Conservation (phyloP, 2,113 vertebrate genomes). For the Burhinus oedicnemus region DNA sequence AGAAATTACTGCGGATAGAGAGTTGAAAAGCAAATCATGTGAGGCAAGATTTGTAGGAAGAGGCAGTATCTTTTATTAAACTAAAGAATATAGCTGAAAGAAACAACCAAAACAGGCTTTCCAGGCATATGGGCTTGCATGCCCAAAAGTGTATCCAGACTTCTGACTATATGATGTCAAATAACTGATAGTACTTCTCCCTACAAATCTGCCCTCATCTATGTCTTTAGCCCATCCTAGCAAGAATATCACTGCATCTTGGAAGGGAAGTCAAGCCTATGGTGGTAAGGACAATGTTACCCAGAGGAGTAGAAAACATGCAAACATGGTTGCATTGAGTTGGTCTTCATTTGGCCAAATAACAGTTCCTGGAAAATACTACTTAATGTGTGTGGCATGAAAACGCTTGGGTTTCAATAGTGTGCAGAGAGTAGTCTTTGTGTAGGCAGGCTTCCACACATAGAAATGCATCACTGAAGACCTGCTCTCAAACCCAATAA, state of each 20-base stretch:
- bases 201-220: neutral
- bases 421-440: neutral
- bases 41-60: slow-evolving; percentile 17
- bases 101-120: neutral
- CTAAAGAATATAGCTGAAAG: slow-evolving; percentile 9
- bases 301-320: neutral
- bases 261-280: neutral
- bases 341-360: neutral
- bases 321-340: neutral
- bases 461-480: neutral
- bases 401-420: neutral
- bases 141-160: neutral
- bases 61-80: slow-evolving; percentile 33
- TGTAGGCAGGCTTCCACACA: neutral
- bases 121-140: neutral
- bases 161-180: neutral
- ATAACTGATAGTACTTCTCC: neutral
- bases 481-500: neutral
- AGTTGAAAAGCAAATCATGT: slow-evolving; percentile 17
- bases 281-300: neutral
- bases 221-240: neutral
- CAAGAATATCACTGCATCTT: neutral
- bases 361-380: neutral
- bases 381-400: neutral
- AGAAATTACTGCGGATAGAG: slow-evolving; percentile 3